phyloP scores from a whole-genome alignment of 2,113 vertebrate species.

The Plestiodon gilberti region DNA sequence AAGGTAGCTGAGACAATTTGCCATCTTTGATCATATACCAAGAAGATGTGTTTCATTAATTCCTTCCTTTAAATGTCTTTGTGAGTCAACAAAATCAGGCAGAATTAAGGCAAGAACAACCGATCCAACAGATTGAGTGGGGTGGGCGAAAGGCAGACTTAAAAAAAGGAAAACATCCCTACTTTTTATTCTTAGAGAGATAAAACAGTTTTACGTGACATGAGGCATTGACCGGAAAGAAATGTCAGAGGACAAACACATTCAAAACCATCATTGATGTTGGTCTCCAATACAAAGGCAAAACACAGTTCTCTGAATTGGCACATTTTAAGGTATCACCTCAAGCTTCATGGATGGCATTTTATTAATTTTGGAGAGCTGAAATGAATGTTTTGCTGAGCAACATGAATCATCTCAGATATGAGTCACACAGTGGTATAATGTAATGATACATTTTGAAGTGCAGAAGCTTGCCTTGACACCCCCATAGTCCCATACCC shows the following conservation, averaged over 20 bases:
- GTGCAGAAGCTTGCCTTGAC: no score
- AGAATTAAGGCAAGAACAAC: slow-evolving; percentile 5
- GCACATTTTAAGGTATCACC: background rate
- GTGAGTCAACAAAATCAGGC: slow-evolving; percentile 42
- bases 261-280: slow-evolving; percentile 27
- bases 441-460: no score
- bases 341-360: background rate
- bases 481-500: no score
- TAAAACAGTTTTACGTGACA: slow-evolving; percentile 33
- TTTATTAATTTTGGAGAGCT: slow-evolving; percentile 39
- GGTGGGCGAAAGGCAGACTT: slow-evolving; percentile 11
- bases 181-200: slow-evolving; percentile 48
- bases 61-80: slow-evolving; percentile 25
- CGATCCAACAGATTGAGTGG: slow-evolving; percentile 25
- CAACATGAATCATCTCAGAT: slow-evolving; percentile 25
- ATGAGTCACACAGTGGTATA: background rate
- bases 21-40: background rate
- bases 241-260: background rate
- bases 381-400: slow-evolving; percentile 36
- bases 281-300: slow-evolving; percentile 41
- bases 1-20: slow-evolving; percentile 32
- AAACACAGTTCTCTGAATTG: slow-evolving; percentile 27
- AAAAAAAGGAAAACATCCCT: background rate
- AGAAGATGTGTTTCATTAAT: background rate
- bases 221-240: slow-evolving; percentile 51